Evolutionary conservation across 2,888 invertebrate species (phyloP), one percentile per base, ranked within the genome.

Genomic region (Torymus aiolomorphi): DNA sequence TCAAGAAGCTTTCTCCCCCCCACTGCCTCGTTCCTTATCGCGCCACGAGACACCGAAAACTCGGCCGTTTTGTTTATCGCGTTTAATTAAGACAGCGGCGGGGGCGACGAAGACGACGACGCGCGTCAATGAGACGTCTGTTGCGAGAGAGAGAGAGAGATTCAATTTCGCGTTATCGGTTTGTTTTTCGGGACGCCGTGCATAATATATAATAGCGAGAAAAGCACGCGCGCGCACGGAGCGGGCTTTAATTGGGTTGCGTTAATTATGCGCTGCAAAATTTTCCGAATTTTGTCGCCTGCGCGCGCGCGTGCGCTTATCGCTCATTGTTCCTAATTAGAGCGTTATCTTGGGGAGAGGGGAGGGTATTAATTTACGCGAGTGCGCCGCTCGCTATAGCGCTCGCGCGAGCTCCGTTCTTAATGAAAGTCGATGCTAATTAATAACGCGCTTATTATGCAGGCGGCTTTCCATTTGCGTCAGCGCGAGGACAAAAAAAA

Each of bases 321-420:
- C 66, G 52, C 76, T 71, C 80, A 75, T 72, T 69, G 74, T 72
- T 80, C 73, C 76, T 77, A 80, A 82, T 82, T 80, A 77, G 75
- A 78, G 66, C 77, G 75, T 81, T 81, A 76, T 81, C 78, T 76
- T 63, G 31, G 14, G 63, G 12, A 8, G 18, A 13, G 31, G 12
- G 20, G 42, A 42, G 51, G 54, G 61, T 69, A 78, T 78, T 79
- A 81, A 81, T 79, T 81, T 78, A 59, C 73, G 42, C 54, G 69
- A 59, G 59, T 16, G 16, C 31, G 14, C n/a, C 56, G 10, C 49
- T 51, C 59, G 16, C 20, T 52, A 70, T n/a, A n/a, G n/a, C n/a
- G n/a, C n/a, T n/a, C n/a, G 49, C 18, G 18, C 72, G 0, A 54
- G 57, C 42, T 31, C 54, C 63, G 24, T 72, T 66, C 70, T 70